phyloP scores from a whole-genome alignment of 2,888 invertebrate species.

The Aphelenchoides bicaudatus region DNA sequence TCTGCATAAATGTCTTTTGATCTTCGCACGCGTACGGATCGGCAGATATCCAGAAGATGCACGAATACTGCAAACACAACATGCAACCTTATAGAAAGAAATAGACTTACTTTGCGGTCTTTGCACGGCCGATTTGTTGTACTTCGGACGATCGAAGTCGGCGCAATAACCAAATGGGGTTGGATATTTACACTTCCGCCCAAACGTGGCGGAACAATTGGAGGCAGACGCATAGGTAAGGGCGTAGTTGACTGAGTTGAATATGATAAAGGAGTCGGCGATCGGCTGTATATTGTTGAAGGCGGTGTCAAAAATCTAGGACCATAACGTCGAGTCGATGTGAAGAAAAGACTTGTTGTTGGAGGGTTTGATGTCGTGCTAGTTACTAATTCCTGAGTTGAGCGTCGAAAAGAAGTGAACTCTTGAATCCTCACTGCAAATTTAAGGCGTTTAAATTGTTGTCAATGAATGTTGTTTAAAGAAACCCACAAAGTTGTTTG shows the following conservation, averaged over 20 bases:
- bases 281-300: not conserved
- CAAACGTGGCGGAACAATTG: slow-evolving; percentile 1
- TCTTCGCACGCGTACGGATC: slow-evolving; percentile 46
- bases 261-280: slow-evolving; percentile 7
- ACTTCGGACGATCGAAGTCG: too few species aligned
- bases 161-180: too few species aligned
- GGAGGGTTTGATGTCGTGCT: not conserved
- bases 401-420: too few species aligned
- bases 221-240: not conserved
- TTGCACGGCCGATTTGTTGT: slow-evolving; percentile 18
- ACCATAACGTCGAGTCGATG: slow-evolving; percentile 9
- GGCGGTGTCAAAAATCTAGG: slow-evolving; percentile 7
- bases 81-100: not conserved
- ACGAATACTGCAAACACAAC: slow-evolving; percentile 43
- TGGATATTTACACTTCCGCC: too few species aligned
- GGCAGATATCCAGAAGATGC: slow-evolving; percentile 53
- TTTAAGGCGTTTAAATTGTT: too few species aligned
- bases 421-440: too few species aligned
- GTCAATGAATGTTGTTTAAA: slow-evolving; percentile 13
- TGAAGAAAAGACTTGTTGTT: not conserved
- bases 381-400: not conserved
- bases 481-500: slow-evolving; percentile 26
- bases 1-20: slow-evolving; percentile 50
- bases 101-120: slow-evolving; percentile 14
- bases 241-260: not conserved